Base-by-base conservation (phyloP, 2,797 vertebrate species). In the Telmatherina bonti region DNA sequence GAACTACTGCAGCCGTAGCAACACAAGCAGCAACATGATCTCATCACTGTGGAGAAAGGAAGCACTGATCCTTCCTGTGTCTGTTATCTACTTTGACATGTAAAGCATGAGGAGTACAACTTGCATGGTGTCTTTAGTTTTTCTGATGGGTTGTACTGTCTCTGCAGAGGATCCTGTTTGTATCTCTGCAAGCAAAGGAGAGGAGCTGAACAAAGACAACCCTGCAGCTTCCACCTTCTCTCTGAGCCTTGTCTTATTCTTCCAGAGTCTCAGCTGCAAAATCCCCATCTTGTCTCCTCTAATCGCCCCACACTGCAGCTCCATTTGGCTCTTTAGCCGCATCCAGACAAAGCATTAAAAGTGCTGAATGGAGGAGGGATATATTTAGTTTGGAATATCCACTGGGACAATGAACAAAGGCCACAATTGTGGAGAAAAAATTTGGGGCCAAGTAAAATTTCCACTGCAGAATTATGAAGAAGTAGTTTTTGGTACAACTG, bases 331-430 rank as follows among this genome's bases (percentile, higher is more conserved):
- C 68, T 82, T 86, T 76, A 76, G 85, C 75, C 70, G 15, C 36
- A 1, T 61, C 67, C 70, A 84, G 74, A 85, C 74, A 82, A 84
- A 84, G 78, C 65, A 76, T 78, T 83, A 64, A 47, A 74, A 70
- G 61, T 24, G 30, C 74, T 62, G 78, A 87, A 67, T 62, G 59
- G 45, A 67, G 0, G 8, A 41, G 67, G 27, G 53, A 24, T 82
- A 76, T 72, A 79, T 80, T 72, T 72, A 70, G 72, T 64, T 66
- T 16, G 61, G 22, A 73, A 74, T 38, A 74, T 65, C 53, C 58
- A 49, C 57, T 4, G 62, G 45, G 30, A 59, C 68, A 69, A 79
- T 58, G 60, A 74, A 79, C 33, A 62, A 26, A 43, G 27, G 55
- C 9, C 4, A 30, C 41, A 35, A 66, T 3, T 47, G 16, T 43